phyloP scores from a whole-genome alignment of 2,797 vertebrate genomes.

The Tauraco hartlaubi region DNA sequence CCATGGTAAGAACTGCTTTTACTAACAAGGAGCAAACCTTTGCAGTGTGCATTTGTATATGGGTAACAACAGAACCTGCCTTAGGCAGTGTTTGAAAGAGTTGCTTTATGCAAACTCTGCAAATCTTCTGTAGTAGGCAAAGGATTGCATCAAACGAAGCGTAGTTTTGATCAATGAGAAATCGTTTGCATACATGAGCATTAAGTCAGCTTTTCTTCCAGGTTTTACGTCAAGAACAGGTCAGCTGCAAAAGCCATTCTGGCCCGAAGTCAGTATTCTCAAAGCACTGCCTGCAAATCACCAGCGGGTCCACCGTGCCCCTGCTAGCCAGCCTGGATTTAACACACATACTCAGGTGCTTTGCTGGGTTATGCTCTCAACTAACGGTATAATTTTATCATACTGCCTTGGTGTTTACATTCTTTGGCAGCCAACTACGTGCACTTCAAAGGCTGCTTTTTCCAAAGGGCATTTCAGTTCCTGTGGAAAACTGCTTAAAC shows the following conservation, averaged over 20 bases:
- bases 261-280: neutral
- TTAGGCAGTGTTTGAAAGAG: neutral
- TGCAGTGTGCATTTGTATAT: neutral
- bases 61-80: neutral
- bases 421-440: neutral
- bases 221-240: neutral
- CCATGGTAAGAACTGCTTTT: neutral
- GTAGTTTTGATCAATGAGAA: neutral
- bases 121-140: neutral
- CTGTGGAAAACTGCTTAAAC: conserved; percentile 8
- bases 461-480: conserved; percentile 11
- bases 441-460: neutral
- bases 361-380: neutral
- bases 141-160: neutral
- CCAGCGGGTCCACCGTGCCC: neutral
- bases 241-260: neutral
- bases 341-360: neutral
- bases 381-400: neutral
- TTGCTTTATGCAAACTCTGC: neutral
- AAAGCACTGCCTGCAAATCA: neutral
- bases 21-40: neutral
- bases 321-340: neutral
- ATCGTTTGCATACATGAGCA: neutral
- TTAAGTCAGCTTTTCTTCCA: conserved; percentile 3
- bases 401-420: neutral